A percentile compares a stretch with the other conserved stretches of the same genome.
These are phyloP conservation scores for Microcaecilia unicolor DNA, from an alignment of 2,797 vertebrate species.

Conservation along the genomic window DNA sequence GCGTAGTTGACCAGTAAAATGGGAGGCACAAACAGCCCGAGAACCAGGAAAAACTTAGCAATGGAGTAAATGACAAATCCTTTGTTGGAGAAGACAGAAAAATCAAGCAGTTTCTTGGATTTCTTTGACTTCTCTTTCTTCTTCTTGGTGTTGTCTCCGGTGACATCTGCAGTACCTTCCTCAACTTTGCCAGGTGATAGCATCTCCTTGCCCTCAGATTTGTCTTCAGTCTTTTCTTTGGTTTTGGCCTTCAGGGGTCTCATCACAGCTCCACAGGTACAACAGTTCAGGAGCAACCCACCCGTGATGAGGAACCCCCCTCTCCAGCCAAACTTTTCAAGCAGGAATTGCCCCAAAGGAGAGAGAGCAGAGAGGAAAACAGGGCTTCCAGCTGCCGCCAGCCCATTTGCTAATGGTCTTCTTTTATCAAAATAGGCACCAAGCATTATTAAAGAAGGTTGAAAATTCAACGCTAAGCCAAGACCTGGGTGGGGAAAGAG, in stretches of 20 bases:
- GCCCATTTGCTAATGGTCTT: conserved; percentile 64
- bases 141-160: conserved; percentile 27
- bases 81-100: conserved; percentile 53
- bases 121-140: conserved; percentile 30
- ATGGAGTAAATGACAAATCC: conserved; percentile 56
- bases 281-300: conserved; percentile 67
- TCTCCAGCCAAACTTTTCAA: conserved; percentile 63
- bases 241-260: conserved; percentile 49
- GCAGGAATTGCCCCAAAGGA: conserved; percentile 59
- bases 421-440: conserved; percentile 66
- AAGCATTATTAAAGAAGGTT: conserved; percentile 67
- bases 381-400: conserved; percentile 69
- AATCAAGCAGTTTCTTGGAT: conserved; percentile 58
- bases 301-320: conserved; percentile 71
- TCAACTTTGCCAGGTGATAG: conserved; percentile 1
- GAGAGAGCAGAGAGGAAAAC: conserved; percentile 65
- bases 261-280: conserved; percentile 66
- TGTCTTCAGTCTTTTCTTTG: conserved; percentile 55
- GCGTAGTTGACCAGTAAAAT: conserved; percentile 67
- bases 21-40: conserved; percentile 66
- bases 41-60: conserved; percentile 62
- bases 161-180: conserved; percentile 4
- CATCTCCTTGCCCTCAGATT: conserved; percentile 29
- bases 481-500: conserved; percentile 44
- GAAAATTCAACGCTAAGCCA: conserved; percentile 67